Conservation (phyloP, 2,888 invertebrate species). For the Hermaeophaga mercurialis region DNA sequence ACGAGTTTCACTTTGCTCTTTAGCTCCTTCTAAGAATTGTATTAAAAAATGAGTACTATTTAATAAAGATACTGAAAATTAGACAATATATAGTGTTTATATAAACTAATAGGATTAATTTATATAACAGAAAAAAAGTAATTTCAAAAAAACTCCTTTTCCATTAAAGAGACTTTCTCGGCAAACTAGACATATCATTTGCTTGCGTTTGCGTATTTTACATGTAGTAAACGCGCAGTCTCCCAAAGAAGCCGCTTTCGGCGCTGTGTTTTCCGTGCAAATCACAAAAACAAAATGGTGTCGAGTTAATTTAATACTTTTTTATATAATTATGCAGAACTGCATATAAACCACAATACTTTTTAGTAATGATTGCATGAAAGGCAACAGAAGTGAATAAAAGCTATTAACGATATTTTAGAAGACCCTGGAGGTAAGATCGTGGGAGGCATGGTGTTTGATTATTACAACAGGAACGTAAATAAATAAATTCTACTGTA, state of each 20-base stretch:
- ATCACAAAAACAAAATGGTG: conserved; percentile 58
- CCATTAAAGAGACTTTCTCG: no score
- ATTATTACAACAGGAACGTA: conserved; percentile 24
- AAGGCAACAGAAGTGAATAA: conserved; percentile 23
- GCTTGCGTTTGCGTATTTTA: background rate
- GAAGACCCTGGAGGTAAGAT: conserved; percentile 17
- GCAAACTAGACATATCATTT: no score
- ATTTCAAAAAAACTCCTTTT: no score
- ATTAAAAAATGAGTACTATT: no score
- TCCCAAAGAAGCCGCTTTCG: conserved; percentile 26
- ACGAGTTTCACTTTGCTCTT: no score
- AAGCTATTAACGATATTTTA: conserved; percentile 11
- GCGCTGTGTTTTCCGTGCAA: conserved; percentile 28
- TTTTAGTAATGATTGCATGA: no score
- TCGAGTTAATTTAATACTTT: conserved; percentile 51
- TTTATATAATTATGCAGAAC: conserved; percentile 50
- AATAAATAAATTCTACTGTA: conserved; percentile 22
- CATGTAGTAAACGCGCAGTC: conserved; percentile 5
- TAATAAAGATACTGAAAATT: no score
- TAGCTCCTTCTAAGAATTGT: no score
- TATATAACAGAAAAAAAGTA: no score
- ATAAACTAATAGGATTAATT: no score
- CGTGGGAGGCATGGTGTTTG: conserved; percentile 28
- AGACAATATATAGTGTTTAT: no score
- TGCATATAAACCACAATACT: no score